Base-by-base conservation (phyloP, 2,797 vertebrate species). In the Dallia pectoralis region DNA sequence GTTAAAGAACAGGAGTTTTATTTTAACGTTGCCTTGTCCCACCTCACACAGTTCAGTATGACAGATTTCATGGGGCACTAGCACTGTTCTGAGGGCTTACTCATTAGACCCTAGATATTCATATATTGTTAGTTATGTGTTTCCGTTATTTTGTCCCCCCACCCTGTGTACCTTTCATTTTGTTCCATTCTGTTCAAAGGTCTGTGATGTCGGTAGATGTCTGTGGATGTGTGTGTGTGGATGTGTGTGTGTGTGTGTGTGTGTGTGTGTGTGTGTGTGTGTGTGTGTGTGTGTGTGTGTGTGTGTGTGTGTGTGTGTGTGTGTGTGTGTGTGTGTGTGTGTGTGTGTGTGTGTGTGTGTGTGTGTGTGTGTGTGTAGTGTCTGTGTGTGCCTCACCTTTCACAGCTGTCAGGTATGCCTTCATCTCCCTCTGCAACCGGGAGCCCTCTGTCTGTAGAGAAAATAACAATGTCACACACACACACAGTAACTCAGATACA, bases 351-450 rank as follows among this genome's bases (percentile, higher is more conserved):
- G n/a, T 7, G 33, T 4, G 51, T 56, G 16, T 56, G 22, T 44
- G 40, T 11, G 40, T n/a, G n/a, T n/a, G n/a, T 40, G 51, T 56
- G 53, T 53, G n/a, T 7, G 33, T 4, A n/a, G n/a, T n/a, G n/a
- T n/a, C n/a, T n/a, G n/a, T n/a, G 48, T 59, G 53, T 59, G 22
- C 53, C 74, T 91, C 90, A 97, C 97, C 97, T 97, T 99, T 99
- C 73, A 98, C 97, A 61, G 97, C 95, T 72, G 95, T 87, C 94
- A 99, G 95, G 91, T 99, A 99, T 64, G 91, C 93, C 87, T 94
- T 96, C 88, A 99, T 93, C 85, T 99, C 97, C 84, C 96, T 95
- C 88, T 99, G 97, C 79, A 99, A 93, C 75, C 97, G 93, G 61
- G 94, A 93, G 64, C 97, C 97, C 88, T 99, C 97, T 72, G 93